Base-by-base conservation (phyloP, 2,888 invertebrate genomes). In the Leptogaster cylindrica region DNA sequence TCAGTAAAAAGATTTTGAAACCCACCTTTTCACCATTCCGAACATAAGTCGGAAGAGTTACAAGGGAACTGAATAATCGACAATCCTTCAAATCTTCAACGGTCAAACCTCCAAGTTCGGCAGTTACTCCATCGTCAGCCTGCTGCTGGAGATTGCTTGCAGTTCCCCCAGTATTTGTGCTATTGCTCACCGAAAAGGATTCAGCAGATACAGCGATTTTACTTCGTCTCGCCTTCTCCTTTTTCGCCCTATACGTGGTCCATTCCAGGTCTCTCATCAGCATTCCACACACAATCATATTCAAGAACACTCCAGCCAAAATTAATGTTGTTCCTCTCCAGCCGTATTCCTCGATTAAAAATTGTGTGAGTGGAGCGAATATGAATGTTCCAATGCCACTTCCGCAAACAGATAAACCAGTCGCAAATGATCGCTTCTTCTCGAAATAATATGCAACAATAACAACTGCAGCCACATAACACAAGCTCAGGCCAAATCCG, bases 381-480 rank as follows among this genome's bases (percentile, higher is more conserved):
- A 93, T 85, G 77, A 93, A 92, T 0, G 94, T 94, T 3, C 94
- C 94, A 70, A 93, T 91, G 16, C 93, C 93, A 73, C 91, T 91
- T 2, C 94, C 93, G 79, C 92, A 93, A 0, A 93, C 92, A 1
- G 92, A 90, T 58, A 93, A 83, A 0, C 93, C 93, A 8, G 93
- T 94, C 4, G 94, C 95, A 70, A 93, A 86, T 0, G 92, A 92
- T 68, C 93, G 84, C 76, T 86, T 88, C 78, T 90, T 90, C 75
- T 93, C 92, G 78, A 95, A 95, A 78, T 93, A 94, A 78, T 93
- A 93, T 1, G 93, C 93, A 27, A 95, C 93, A 72, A 92, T 91
- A 2, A 94, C 93, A 4, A 94, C 92, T 1, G 93, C 92, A n/a
- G 93, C 90, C 58, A 93, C 93, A 80, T 93, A 94, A 77, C 92